phyloP scores from a whole-genome alignment of 2,888 invertebrate genomes.

The Autographa pulchrina region DNA sequence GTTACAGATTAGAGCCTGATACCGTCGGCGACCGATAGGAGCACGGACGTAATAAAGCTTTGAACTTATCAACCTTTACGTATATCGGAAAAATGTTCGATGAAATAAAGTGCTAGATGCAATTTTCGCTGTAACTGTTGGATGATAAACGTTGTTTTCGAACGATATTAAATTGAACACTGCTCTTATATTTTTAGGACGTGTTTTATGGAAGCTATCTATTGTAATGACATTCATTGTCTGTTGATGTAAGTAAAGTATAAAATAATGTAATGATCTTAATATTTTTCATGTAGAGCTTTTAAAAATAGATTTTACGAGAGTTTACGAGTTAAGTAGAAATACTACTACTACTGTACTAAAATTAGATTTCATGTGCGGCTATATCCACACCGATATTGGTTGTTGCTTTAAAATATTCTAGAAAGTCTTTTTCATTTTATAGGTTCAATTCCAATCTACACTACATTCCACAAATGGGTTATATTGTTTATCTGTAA shows the following conservation, averaged over 20 bases:
- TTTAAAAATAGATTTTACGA: too few relatives aligned
- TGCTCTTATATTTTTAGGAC: constrained; percentile 10
- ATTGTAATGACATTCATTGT: neutral
- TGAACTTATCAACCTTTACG: constrained; percentile 52
- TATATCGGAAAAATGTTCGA: constrained; percentile 46
- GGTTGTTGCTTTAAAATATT: too few relatives aligned
- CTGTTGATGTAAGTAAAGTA: neutral
- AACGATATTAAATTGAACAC: constrained; percentile 21
- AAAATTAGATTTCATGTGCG: too few relatives aligned
- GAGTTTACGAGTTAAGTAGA: too few relatives aligned
- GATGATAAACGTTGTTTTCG: constrained; percentile 34
- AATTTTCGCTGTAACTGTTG: constrained; percentile 43
- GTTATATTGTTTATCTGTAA: too few relatives aligned
- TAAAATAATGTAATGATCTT: neutral
- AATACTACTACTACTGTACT: too few relatives aligned
- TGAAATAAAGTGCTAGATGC: constrained; percentile 46
- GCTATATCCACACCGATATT: too few relatives aligned
- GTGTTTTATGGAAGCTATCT: neutral
- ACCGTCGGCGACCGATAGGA: constrained; percentile 53
- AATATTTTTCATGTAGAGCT: neutral
- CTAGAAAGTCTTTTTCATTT: too few relatives aligned
- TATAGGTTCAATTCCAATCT: too few relatives aligned
- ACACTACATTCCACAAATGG: too few relatives aligned
- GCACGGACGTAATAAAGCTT: constrained; percentile 63
- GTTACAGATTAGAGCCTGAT: constrained; percentile 67